phyloP scores from a whole-genome alignment of 2,113 vertebrate genomes.

The Pseudorhombus dupliciocellatus region DNA sequence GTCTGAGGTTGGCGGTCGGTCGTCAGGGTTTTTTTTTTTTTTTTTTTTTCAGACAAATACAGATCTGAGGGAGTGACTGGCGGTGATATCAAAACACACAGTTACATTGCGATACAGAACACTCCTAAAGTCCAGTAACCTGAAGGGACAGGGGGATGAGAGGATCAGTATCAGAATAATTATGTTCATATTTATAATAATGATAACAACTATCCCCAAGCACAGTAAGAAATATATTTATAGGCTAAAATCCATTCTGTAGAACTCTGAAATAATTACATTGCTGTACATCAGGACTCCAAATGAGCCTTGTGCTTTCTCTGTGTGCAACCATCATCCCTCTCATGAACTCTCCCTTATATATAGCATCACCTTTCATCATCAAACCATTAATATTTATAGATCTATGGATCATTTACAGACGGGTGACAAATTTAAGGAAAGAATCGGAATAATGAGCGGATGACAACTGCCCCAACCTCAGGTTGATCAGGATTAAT shows the following conservation, averaged over 20 bases:
- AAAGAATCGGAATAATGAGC: neutral
- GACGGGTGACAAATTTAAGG: conserved; percentile 1
- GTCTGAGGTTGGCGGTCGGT: conserved; percentile 31
- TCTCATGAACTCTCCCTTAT: conserved; percentile 61
- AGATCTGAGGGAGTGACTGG: conserved; percentile 66
- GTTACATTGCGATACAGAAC: conserved; percentile 87
- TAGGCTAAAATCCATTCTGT: conserved; percentile 91
- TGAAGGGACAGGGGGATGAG: conserved; percentile 36
- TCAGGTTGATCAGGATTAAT: neutral
- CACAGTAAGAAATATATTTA: conserved; percentile 92
- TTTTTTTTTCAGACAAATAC: conserved; percentile 43
- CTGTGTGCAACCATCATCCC: conserved; percentile 71
- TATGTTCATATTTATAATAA: conserved; percentile 79
- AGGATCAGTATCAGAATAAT: conserved; percentile 64
- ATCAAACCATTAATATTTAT: conserved; percentile 52
- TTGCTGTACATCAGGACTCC: conserved; percentile 89
- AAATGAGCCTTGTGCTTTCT: conserved; percentile 91
- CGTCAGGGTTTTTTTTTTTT: neutral
- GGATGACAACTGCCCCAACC: neutral
- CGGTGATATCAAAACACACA: conserved; percentile 89
- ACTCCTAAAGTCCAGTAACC: conserved; percentile 83
- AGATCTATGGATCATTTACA: conserved; percentile 44
- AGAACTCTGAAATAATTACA: conserved; percentile 93
- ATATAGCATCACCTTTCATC: conserved; percentile 25
- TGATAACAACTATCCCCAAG: conserved; percentile 85